phyloP scores from a whole-genome alignment of 2,888 invertebrate genomes.

The Drosophila merina region DNA sequence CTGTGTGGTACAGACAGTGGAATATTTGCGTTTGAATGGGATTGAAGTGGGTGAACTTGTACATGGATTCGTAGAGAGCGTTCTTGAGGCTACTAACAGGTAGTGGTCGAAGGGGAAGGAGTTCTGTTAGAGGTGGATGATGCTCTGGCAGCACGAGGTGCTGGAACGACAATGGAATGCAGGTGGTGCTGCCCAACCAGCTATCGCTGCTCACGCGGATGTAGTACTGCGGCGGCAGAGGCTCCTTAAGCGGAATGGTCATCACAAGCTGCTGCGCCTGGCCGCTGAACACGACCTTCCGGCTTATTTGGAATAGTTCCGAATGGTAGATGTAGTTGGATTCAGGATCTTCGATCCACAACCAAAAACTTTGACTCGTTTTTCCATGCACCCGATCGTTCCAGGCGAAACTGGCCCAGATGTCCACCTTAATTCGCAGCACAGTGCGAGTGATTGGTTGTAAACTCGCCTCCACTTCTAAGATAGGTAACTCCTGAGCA shows the following conservation, averaged over 20 bases:
- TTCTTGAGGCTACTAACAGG: conserved; percentile 93
- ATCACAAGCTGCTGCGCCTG: conserved; percentile 94
- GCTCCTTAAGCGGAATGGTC: conserved; percentile 97
- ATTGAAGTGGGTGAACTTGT: conserved; percentile 97
- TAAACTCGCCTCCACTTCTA: conserved; percentile 92
- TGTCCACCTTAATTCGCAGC: conserved; percentile 91
- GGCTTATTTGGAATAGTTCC: conserved; percentile 89
- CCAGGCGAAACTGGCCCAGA: conserved; percentile 93
- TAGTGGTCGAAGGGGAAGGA: conserved; percentile 95
- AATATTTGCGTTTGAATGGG: conserved; percentile 99
- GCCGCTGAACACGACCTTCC: conserved; percentile 87
- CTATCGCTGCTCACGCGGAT: conserved; percentile 93
- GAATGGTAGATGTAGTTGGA: conserved; percentile 97
- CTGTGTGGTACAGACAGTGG: conserved; percentile 97
- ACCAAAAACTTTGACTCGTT: conserved; percentile 95
- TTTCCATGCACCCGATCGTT: conserved; percentile 95
- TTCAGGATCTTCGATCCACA: conserved; percentile 99
- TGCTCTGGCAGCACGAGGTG: conserved; percentile 95
- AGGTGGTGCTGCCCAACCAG: conserved; percentile 87
- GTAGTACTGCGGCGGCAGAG: conserved; percentile 96
- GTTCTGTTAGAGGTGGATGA: conserved; percentile 96
- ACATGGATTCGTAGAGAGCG: conserved; percentile 90
- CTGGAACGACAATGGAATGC: conserved; percentile 89
- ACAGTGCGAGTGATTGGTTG: conserved; percentile 98
- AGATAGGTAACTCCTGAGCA: conserved; percentile 92